Conservation (phyloP, 2,797 vertebrate genomes). For the Iguana delicatissima region DNA sequence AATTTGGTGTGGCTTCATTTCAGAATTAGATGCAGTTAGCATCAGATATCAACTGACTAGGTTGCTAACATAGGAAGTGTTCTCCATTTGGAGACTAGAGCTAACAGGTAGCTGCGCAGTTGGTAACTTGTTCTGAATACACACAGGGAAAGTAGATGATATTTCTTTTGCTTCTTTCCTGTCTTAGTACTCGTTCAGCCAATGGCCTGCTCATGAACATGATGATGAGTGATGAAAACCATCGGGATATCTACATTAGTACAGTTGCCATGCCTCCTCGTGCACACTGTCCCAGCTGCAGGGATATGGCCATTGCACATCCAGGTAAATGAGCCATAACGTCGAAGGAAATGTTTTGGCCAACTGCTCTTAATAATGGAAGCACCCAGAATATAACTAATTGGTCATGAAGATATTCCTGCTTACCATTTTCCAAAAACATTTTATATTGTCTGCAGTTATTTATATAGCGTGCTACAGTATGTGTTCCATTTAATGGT, state of each 20-base stretch:
- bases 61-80: neutral
- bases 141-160: neutral
- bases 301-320: slow-evolving; percentile 78
- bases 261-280: slow-evolving; percentile 88
- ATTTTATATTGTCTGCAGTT: neutral
- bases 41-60: neutral
- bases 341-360: neutral
- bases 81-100: neutral
- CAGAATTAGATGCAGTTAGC: neutral
- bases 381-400: neutral
- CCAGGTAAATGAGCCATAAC: slow-evolving; percentile 78
- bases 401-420: neutral
- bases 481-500: neutral
- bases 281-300: slow-evolving; percentile 85
- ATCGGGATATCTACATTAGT: slow-evolving; percentile 94
- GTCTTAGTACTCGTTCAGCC: slow-evolving; percentile 87
- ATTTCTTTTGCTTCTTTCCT: neutral
- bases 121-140: neutral
- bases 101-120: neutral
- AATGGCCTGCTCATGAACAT: slow-evolving; percentile 90
- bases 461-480: neutral
- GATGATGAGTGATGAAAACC: slow-evolving; percentile 96
- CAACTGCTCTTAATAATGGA: neutral
- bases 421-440: neutral
- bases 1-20: neutral